These are phyloP conservation scores for Chamaetylas fuelleborni DNA, from an alignment of 2,113 vertebrate species.

Conservation along the genomic window DNA sequence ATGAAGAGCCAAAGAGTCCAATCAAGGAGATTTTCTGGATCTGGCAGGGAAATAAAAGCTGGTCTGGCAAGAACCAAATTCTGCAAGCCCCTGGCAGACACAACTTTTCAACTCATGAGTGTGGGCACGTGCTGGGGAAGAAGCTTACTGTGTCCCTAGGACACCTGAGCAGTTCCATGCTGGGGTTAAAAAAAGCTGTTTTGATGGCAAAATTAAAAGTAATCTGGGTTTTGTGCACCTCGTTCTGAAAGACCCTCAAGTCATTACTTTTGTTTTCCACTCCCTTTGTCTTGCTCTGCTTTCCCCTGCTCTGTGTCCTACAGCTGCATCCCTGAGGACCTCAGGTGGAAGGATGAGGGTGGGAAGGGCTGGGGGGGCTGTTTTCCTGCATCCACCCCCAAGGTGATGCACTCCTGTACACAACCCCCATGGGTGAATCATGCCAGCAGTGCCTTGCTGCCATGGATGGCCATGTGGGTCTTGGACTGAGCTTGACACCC, in stretches of 20 bases:
- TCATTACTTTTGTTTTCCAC: neutral
- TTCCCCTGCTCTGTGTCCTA: neutral
- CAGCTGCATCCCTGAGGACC: neutral
- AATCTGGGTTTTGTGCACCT: neutral
- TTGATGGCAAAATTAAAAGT: neutral
- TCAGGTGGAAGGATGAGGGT: neutral
- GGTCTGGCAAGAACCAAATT: neutral
- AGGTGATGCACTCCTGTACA: neutral
- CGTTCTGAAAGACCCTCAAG: neutral
- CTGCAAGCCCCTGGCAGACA: neutral
- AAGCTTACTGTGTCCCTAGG: neutral
- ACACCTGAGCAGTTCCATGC: neutral
- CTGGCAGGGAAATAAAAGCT: neutral
- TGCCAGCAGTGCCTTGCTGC: neutral
- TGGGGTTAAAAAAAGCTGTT: neutral
- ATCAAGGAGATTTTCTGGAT: neutral
- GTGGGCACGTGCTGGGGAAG: accelerated
- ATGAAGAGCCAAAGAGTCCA: neutral
- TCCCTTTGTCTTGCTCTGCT: neutral
- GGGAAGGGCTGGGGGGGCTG: neutral
- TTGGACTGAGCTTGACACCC: neutral
- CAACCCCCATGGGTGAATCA: neutral
- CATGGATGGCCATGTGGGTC: accelerated
- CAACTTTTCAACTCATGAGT: neutral
- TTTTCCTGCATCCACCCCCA: neutral